These are phyloP conservation scores for Phallusia fumigata DNA, from an alignment of 23 tunicate species.

Conservation along the genomic window DNA sequence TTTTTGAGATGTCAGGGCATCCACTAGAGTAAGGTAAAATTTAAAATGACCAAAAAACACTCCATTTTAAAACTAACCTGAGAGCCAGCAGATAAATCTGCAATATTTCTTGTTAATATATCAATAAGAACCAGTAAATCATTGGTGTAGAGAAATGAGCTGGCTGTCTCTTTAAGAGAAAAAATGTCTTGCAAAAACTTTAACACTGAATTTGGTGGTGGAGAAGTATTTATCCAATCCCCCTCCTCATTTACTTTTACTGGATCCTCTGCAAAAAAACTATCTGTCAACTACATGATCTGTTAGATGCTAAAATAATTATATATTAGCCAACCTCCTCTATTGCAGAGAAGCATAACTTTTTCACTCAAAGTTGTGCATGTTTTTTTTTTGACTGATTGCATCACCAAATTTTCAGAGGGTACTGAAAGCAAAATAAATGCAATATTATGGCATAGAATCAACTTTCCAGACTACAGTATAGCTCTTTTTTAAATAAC, in stretches of 20 bases:
- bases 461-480: not conserved
- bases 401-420: slow-evolving; percentile 45
- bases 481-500: not conserved
- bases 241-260: slow-evolving; percentile 28
- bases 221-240: not conserved
- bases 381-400: slow-evolving; percentile 28
- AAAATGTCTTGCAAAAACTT: slow-evolving; percentile 85
- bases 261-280: slow-evolving; percentile 58
- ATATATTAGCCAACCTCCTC: slow-evolving; percentile 46
- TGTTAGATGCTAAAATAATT: not conserved
- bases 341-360: slow-evolving; percentile 75
- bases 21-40: too few species aligned
- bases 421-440: slow-evolving; percentile 48
- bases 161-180: slow-evolving; percentile 45
- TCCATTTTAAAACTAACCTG: slow-evolving; percentile 30
- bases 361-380: slow-evolving; percentile 67
- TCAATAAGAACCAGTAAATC: slow-evolving; percentile 79
- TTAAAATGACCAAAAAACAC: too few species aligned
- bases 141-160: slow-evolving; percentile 75
- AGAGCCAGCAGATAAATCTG: slow-evolving; percentile 63
- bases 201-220: slow-evolving; percentile 66
- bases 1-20: too few species aligned
- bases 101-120: slow-evolving; percentile 64
- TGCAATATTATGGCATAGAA: not conserved
- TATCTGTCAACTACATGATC: not conserved